A percentile compares a stretch with the other conserved stretches of the same genome.
phyloP scores from a whole-genome alignment of 2,888 invertebrate species.

The Drosophila mimica region DNA sequence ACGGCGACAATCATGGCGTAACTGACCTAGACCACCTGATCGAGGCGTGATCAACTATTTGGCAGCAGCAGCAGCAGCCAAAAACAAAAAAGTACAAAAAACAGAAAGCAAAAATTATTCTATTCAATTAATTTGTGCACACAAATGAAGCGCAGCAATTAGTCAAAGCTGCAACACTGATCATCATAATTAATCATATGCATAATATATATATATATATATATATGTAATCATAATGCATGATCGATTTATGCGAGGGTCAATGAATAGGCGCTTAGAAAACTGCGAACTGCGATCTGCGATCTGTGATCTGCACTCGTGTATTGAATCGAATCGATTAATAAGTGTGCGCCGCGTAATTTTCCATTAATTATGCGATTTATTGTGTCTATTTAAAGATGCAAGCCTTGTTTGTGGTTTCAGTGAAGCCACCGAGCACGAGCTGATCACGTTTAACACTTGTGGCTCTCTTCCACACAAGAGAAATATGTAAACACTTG shows the following conservation, averaged over 20 bases:
- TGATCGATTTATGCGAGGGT: slow-evolving; percentile 32
- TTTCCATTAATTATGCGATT: slow-evolving; percentile 80
- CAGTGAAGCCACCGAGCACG: slow-evolving; percentile 41
- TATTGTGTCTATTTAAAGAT: slow-evolving; percentile 73
- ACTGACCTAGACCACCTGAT: slow-evolving; percentile 83
- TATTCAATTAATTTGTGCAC: background rate
- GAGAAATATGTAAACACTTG: background rate
- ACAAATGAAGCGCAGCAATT: slow-evolving; percentile 8
- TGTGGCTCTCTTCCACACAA: slow-evolving; percentile 33
- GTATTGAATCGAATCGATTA: slow-evolving; percentile 24
- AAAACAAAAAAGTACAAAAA: background rate
- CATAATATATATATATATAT: background rate
- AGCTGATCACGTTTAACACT: slow-evolving; percentile 65
- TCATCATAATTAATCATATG: background rate
- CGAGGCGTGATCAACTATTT: slow-evolving; percentile 75
- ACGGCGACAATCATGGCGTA: slow-evolving; percentile 52
- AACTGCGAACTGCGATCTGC: slow-evolving; percentile 2
- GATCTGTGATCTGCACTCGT: slow-evolving; percentile 16
- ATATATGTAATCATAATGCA: background rate
- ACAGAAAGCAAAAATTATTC: background rate
- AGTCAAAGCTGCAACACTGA: background rate
- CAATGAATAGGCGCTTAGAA: slow-evolving; percentile 56
- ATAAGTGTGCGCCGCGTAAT: slow-evolving; percentile 54
- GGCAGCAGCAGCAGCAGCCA: slow-evolving; percentile 30
- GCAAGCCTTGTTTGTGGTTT: slow-evolving; percentile 53